These are phyloP conservation scores for Nesidiocoris tenuis DNA, from an alignment of 2,888 invertebrate genomes.

Conservation along the genomic window DNA sequence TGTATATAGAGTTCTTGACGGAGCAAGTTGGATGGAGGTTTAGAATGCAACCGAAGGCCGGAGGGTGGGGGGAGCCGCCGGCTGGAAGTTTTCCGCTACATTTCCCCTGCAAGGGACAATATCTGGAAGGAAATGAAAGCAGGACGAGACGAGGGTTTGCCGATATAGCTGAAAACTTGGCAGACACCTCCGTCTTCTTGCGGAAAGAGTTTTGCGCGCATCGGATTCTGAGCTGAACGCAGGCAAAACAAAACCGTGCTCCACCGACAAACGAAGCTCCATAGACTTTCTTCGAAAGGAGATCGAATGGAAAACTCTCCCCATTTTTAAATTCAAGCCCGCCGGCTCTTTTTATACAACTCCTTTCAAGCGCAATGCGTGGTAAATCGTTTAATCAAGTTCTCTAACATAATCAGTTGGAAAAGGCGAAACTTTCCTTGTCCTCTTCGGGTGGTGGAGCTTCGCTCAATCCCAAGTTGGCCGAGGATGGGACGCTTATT, in stretches of 20 bases:
- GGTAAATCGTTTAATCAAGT: background rate
- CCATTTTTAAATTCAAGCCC: background rate
- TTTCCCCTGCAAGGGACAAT: constrained; percentile 28
- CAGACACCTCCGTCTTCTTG: constrained; percentile 14
- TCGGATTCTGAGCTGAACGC: background rate
- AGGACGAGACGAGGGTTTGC: background rate
- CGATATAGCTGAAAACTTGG: constrained; percentile 32
- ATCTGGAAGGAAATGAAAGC: background rate
- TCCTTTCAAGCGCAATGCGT: background rate
- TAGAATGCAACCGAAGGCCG: background rate
- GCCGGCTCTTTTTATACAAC: constrained; percentile 2
- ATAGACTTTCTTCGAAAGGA: background rate
- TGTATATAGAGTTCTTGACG: background rate
- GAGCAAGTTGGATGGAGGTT: background rate
- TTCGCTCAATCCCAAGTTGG: background rate
- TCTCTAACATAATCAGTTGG: background rate
- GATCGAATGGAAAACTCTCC: background rate
- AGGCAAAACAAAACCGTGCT: constrained; percentile 2
- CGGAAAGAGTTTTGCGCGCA: background rate
- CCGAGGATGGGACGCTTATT: background rate
- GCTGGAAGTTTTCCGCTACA: constrained; percentile 32
- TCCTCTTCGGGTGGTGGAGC: background rate
- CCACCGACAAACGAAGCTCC: background rate
- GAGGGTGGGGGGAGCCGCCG: constrained; percentile 4
- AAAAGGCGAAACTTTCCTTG: background rate